A percentile compares a stretch with the other conserved stretches of the same genome.
Conservation (phyloP, 2,888 invertebrate genomes). For the Trilocha varians region DNA sequence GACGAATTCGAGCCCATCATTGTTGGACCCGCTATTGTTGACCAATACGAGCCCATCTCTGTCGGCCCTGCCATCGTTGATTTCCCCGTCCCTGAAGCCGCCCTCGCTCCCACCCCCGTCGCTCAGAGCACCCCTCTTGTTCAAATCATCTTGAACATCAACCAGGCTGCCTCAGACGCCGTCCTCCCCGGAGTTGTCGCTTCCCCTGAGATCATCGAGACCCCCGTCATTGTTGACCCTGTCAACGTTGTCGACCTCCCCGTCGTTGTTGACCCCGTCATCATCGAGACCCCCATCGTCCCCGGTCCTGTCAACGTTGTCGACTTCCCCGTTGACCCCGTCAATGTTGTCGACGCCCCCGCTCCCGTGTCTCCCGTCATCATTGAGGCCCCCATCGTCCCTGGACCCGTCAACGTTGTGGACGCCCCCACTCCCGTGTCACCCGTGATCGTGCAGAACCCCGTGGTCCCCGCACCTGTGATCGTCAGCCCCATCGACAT, state of each 20-base stretch:
- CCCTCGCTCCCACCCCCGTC: slow-evolving; percentile 9
- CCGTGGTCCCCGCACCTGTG: slow-evolving; percentile 7
- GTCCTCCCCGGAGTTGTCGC: too few relatives aligned
- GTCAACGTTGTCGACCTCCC: slow-evolving; percentile 15
- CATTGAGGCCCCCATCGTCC: slow-evolving; percentile 7
- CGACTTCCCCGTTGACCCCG: slow-evolving; percentile 9
- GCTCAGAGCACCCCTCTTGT: slow-evolving; percentile 8
- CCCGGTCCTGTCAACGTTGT: slow-evolving; percentile 10
- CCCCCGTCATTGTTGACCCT: slow-evolving; percentile 9
- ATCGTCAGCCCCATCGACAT: too few relatives aligned
- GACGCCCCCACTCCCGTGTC: slow-evolving; percentile 10
- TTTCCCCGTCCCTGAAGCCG: slow-evolving; percentile 4
- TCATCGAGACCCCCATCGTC: slow-evolving; percentile 25
- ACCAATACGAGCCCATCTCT: slow-evolving; percentile 12
- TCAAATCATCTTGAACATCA: too few relatives aligned
- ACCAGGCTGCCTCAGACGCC: slow-evolving; percentile 6
- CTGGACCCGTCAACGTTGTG: slow-evolving; percentile 10
- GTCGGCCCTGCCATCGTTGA: slow-evolving; percentile 17
- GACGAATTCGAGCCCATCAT: slow-evolving; percentile 12
- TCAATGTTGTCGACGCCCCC: slow-evolving; percentile 5
- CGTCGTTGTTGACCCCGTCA: slow-evolving; percentile 31
- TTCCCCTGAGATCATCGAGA: slow-evolving; percentile 11
- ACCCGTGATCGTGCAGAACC: slow-evolving; percentile 1
- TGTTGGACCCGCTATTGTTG: slow-evolving; percentile 16
- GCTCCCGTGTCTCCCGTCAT: slow-evolving; percentile 13